Evolutionary conservation across 1,140 invertebrate genomes (phyloP).

Genomic region (Scylla paramamosain): DNA sequence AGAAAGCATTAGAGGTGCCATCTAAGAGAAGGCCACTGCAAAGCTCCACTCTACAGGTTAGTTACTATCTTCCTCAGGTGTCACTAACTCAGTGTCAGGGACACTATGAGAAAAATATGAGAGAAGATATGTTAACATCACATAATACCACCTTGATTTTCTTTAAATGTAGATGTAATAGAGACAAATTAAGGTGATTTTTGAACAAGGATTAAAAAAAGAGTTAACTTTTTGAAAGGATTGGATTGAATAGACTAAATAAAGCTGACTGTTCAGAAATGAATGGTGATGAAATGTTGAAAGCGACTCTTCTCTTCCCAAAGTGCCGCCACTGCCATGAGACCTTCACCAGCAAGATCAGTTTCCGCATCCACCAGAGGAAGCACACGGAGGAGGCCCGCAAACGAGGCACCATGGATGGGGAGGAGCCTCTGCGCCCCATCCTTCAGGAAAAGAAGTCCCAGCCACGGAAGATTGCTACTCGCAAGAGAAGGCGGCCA

Average conservation of each 20-base stretch:
- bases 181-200: too few relatives aligned
- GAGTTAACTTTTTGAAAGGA: too few relatives aligned
- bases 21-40: constrained; percentile 73
- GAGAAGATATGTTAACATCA: neutral
- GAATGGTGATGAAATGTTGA: too few relatives aligned
- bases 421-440: constrained; percentile 76
- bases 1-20: constrained; percentile 75
- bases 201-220: too few relatives aligned
- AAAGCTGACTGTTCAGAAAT: too few relatives aligned
- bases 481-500: constrained; percentile 71
- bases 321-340: constrained; percentile 80
- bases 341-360: constrained; percentile 80
- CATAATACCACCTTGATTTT: neutral
- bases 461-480: constrained; percentile 48
- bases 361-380: constrained; percentile 79
- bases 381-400: constrained; percentile 79
- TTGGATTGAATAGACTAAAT: too few relatives aligned
- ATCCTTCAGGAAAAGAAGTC: constrained; percentile 74
- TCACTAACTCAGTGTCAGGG: neutral
- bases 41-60: constrained; percentile 74
- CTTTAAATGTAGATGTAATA: too few relatives aligned
- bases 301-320: constrained; percentile 47
- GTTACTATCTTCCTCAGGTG: neutral
- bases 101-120: too few relatives aligned
- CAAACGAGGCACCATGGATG: constrained; percentile 78